Evolutionary conservation across 1,140 invertebrate genomes (phyloP), one percentile per base, ranked within the genome.

Genomic region (Paralvinella palmiformis): DNA sequence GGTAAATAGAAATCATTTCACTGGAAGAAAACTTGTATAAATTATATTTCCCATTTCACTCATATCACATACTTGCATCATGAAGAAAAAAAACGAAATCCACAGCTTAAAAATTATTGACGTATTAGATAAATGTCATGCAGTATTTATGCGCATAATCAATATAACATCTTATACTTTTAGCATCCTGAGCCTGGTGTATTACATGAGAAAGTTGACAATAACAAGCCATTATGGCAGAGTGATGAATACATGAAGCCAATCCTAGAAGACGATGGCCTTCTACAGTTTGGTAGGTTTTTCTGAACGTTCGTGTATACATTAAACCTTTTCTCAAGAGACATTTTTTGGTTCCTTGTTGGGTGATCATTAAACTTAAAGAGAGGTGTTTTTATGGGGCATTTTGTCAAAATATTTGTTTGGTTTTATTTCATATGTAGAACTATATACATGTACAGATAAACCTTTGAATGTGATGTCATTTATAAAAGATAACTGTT

Each of bases 251-350:
- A 90, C 78, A 84, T 94, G 63, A 87, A 87, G 74, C 91, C 93
- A 4, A 83, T 86, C 10, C 66, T 85, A 36, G 84, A 87, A 63
- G 88, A 91, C 73, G 92, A 95, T 80, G 83, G 87, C 20, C 88
- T 92, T 86, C 81, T 95, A 48, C 91, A 89, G 86, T 89, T 87
- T 81, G 91, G 88, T 89, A 83, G 84, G 76, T 81, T 27, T 48
- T 27, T 27, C n/a, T 29, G 17, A 20, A 61, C 37, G 24, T 17
- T 17, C 27, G 7, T 50, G 24, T 35, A 27, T 37, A 24, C 10
- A 37, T 35, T n/a, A 41, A 20, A 10, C n/a, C 13, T 10, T 6
- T 1, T n/a, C 58, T 41, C 10, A n/a, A 41, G 29, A 17, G 29
- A 59, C n/a, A n/a, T n/a, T n/a, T n/a, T n/a, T n/a, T n/a, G n/a